A percentile compares a stretch with the other conserved stretches of the same genome.
These are phyloP conservation scores for Leptothorax acervorum DNA, from an alignment of 2,888 invertebrate species.

Conservation along the genomic window DNA sequence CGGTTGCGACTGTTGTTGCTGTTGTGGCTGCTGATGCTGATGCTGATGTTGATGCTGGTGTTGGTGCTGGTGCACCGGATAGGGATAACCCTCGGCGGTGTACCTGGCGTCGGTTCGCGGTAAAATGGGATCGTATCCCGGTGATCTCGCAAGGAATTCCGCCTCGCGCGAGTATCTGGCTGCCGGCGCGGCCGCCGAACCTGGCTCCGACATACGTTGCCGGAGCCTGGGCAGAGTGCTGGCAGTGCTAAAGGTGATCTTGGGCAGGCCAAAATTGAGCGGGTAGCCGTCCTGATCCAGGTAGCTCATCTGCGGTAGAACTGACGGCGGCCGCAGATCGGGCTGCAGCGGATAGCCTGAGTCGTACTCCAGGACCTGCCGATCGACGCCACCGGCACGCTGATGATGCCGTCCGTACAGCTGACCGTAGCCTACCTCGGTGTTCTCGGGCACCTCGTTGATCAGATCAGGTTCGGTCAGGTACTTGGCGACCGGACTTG, in stretches of 20 bases:
- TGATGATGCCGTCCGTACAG: constrained; percentile 69
- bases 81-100: constrained; percentile 93
- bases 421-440: constrained; percentile 75
- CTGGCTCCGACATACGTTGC: constrained; percentile 85
- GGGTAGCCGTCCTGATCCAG: constrained; percentile 93
- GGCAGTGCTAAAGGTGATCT: constrained; percentile 89
- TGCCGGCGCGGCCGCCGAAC: constrained; percentile 87
- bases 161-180: constrained; percentile 89
- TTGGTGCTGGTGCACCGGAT: constrained; percentile 85
- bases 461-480: constrained; percentile 87
- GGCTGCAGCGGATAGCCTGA: constrained; percentile 80
- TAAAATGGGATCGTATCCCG: constrained; percentile 79
- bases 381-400: constrained; percentile 73
- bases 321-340: constrained; percentile 77
- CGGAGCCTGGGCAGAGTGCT: constrained; percentile 92
- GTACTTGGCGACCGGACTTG: constrained; percentile 78
- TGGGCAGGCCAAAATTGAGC: constrained; percentile 91
- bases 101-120: constrained; percentile 86
- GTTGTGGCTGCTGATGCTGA: constrained; percentile 75
- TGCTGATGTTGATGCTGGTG: constrained; percentile 85
- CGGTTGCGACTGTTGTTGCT: constrained; percentile 75
- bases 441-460: constrained; percentile 81
- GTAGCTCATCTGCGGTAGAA: constrained; percentile 85
- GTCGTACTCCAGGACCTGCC: constrained; percentile 80
- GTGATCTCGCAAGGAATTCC: constrained; percentile 88